Evolutionary conservation across 2,888 invertebrate species (phyloP), one percentile per base, ranked within the genome.

Genomic region (Diadegma fenestrale): DNA sequence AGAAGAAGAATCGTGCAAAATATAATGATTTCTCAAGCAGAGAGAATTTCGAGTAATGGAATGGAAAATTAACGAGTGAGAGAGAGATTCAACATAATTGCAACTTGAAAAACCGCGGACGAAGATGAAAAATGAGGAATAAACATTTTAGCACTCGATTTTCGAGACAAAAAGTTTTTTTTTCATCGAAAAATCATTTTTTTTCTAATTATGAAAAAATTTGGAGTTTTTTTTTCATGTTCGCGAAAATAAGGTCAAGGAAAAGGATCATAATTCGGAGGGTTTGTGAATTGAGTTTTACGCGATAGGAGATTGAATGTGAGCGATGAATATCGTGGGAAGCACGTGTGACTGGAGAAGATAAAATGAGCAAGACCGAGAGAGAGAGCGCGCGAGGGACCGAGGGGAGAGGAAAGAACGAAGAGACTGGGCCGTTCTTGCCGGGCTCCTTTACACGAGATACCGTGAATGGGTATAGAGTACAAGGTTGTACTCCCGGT

Each of bases 381-480:
- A 10, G 71, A 14, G 71, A 58, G 64, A 58, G 76, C 30, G 45
- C 17, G 22, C 33, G 33, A 61, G 73, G 26, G 41, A 22, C 30
- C 5, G 48, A 19, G 48, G 17, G 3, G 64, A 43, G 43, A 72
- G 68, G 33, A 69, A 33, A 33, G 64, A 63, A 10, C 4, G 41
- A 26, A 51, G 63, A 69, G 61, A 68, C 77, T 58, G 54, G 45
- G 66, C 54, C 66, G 58, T 79, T 68, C 78, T 79, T 78, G 48
- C 61, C 54, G 68, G 75, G 33, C 66, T 51, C 78, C 69, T 85
- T 86, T 81, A 88, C 84, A 82, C 84, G 82, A 85, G 75, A 82
- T 86, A 82, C 88, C 89, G 86, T 89, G 86, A 88, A 88, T 87
- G 88, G 87, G 82, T 85, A 87, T 89, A 78, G 86, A 84, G 87